Conservation (phyloP, 2,888 invertebrate species). For the Euproctis similis region DNA sequence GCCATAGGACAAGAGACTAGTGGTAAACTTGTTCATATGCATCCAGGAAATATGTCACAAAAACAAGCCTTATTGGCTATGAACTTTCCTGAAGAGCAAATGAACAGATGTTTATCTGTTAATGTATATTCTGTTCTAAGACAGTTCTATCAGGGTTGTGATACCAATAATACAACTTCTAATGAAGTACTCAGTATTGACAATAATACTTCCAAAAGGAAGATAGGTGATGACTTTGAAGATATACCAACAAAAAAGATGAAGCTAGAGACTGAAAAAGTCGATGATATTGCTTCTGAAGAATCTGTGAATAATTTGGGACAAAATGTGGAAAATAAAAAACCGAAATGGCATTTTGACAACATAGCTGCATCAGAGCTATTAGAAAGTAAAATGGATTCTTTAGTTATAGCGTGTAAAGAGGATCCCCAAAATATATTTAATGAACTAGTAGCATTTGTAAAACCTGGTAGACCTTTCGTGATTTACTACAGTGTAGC, state of each 20-base stretch:
- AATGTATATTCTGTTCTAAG: conserved; percentile 85
- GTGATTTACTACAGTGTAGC: conserved; percentile 87
- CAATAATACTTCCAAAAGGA: conserved; percentile 43
- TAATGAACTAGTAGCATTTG: conserved; percentile 82
- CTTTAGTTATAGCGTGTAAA: conserved; percentile 85
- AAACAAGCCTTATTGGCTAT: conserved; percentile 86
- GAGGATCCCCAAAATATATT: conserved; percentile 91
- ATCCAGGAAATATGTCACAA: conserved; percentile 88
- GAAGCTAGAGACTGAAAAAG: conserved; percentile 26
- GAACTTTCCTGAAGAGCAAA: conserved; percentile 84
- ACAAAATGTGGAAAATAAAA: conserved; percentile 38
- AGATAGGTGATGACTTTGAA: conserved; percentile 29
- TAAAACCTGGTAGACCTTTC: conserved; percentile 88
- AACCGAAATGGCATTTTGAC: conserved; percentile 81
- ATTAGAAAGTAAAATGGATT: conserved; percentile 80
- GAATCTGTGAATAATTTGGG: neutral
- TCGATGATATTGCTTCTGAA: conserved; percentile 5
- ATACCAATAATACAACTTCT: conserved; percentile 31
- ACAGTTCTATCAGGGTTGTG: conserved; percentile 79
- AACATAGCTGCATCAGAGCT: conserved; percentile 80
- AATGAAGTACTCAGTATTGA: conserved; percentile 17
- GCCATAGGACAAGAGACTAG: conserved; percentile 80
- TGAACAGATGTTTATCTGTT: conserved; percentile 81
- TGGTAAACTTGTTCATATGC: conserved; percentile 83
- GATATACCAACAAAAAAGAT: conserved; percentile 40